Conservation (phyloP, 53 echinoderm and acorn worm species). For the Temnopleurus reevesii region DNA sequence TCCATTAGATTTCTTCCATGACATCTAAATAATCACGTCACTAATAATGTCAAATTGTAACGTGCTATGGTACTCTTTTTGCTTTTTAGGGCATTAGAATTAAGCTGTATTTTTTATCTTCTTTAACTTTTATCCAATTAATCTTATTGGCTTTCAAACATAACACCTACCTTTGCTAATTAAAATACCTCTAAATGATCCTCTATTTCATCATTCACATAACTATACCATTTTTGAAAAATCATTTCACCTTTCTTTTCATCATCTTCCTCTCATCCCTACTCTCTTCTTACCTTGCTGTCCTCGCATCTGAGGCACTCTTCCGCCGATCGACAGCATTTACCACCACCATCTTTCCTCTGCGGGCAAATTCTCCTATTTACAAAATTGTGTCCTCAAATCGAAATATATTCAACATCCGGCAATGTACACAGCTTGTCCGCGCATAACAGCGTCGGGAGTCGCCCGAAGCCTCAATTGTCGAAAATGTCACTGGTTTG, state of each 20-base stretch:
- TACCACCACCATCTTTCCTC: slow-evolving; percentile 45
- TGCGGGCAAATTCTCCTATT: slow-evolving; percentile 15
- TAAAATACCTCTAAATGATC: too few relatives aligned
- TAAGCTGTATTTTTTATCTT: too few relatives aligned
- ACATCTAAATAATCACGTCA: too few relatives aligned
- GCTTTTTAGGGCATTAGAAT: too few relatives aligned
- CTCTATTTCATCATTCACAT: too few relatives aligned
- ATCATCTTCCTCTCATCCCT: background rate
- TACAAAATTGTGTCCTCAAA: slow-evolving; percentile 24
- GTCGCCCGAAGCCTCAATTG: background rate
- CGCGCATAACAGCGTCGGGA: background rate
- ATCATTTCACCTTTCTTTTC: background rate
- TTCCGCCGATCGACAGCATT: slow-evolving; percentile 47
- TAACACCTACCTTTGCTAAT: too few relatives aligned
- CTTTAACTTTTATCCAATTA: too few relatives aligned
- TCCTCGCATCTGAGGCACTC: slow-evolving; percentile 15
- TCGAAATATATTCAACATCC: slow-evolving; percentile 21
- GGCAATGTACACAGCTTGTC: slow-evolving; percentile 24
- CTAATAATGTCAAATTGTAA: too few relatives aligned
- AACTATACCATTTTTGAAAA: background rate
- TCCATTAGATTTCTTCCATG: too few relatives aligned
- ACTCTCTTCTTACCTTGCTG: slow-evolving; percentile 13
- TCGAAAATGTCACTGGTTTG: slow-evolving; percentile 19
- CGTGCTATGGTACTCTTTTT: too few relatives aligned
- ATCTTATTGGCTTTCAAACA: too few relatives aligned